Conservation (phyloP, 2,888 invertebrate genomes). For the Drosophila putrida region DNA sequence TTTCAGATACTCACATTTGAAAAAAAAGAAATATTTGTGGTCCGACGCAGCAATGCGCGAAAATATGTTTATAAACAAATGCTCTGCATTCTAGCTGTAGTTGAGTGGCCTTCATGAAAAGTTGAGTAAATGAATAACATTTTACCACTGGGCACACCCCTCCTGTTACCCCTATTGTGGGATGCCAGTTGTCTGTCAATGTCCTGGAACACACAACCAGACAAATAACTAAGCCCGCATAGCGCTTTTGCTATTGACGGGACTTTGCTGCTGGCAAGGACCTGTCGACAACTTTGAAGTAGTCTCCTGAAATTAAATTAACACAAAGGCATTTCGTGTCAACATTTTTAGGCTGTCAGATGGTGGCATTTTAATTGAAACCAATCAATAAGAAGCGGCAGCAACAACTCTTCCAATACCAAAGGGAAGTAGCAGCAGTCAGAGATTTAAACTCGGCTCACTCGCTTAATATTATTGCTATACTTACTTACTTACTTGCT, state of each 20-base stretch:
- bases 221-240: conserved; percentile 50
- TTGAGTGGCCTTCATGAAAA: conserved; percentile 31
- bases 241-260: conserved; percentile 43
- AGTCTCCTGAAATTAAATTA: conserved; percentile 71
- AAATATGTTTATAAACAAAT: conserved; percentile 61
- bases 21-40: conserved; percentile 41
- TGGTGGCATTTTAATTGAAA: conserved; percentile 76
- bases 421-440: conserved; percentile 8
- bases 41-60: conserved; percentile 43
- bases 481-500: not conserved
- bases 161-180: not conserved
- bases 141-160: conserved; percentile 7
- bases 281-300: conserved; percentile 70
- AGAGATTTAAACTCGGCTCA: conserved; percentile 12
- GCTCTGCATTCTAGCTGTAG: conserved; percentile 37
- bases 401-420: conserved; percentile 13
- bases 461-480: conserved; percentile 1
- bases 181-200: conserved; percentile 50
- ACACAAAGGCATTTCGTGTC: conserved; percentile 68
- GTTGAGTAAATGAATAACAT: conserved; percentile 52
- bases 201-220: conserved; percentile 31
- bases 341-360: conserved; percentile 55
- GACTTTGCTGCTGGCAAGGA: conserved; percentile 47
- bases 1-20: not conserved
- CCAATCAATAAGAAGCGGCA: conserved; percentile 63